phyloP scores from a whole-genome alignment of 1,140 invertebrate species.

The Pachypeltis micranthus region DNA sequence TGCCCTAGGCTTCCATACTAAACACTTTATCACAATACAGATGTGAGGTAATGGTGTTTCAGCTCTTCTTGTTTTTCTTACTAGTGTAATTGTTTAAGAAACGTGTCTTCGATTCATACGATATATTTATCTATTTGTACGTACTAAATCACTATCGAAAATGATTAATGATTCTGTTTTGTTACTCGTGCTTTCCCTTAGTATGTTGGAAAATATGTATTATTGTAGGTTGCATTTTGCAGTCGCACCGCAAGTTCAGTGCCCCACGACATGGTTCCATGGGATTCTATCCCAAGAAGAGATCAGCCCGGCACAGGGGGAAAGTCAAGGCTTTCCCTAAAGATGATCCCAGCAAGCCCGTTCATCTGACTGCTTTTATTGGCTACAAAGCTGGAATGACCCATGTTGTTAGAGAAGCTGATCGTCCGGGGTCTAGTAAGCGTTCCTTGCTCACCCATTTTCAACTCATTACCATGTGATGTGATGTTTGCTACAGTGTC shows the following conservation, averaged over 20 bases:
- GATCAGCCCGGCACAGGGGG: conserved; percentile 87
- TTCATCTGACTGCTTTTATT: conserved; percentile 95
- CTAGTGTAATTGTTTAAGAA: no score
- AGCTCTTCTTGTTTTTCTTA: no score
- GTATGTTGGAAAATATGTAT: no score
- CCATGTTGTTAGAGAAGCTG: conserved; percentile 96
- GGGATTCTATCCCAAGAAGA: conserved; percentile 99
- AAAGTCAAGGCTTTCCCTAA: conserved; percentile 99
- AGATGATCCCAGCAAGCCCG: conserved; percentile 90
- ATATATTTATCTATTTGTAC: no score
- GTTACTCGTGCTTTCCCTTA: no score
- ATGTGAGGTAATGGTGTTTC: no score
- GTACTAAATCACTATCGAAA: no score
- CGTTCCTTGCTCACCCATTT: conserved; percentile 27
- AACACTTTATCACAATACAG: no score
- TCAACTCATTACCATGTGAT: not conserved
- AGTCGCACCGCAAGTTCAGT: conserved; percentile 99
- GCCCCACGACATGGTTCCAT: conserved; percentile 98
- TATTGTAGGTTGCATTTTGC: no score
- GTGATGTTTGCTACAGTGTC: no score
- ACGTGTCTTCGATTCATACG: no score
- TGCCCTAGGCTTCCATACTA: no score
- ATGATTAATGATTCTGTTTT: not conserved
- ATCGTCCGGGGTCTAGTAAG: conserved; percentile 97
- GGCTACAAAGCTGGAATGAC: conserved; percentile 99